Conservation (phyloP, 1,140 invertebrate genomes). For the Brachionus sp. region DNA sequence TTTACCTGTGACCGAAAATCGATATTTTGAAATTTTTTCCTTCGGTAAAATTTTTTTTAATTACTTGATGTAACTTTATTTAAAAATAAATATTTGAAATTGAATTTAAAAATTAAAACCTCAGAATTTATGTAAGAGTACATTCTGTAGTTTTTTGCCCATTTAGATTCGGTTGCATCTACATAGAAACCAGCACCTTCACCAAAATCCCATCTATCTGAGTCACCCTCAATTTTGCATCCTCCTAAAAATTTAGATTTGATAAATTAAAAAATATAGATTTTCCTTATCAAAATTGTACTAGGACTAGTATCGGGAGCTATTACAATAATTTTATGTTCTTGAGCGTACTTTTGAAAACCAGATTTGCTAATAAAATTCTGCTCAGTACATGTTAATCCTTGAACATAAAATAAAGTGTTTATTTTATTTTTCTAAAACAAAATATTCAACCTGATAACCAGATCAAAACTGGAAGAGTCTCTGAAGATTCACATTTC, state of each 20-base stretch:
- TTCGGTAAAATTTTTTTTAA: slow-evolving; percentile 68
- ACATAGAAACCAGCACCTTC: slow-evolving; percentile 92
- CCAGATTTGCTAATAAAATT: slow-evolving; percentile 95
- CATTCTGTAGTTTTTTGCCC: slow-evolving; percentile 92
- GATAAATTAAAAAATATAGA: background rate
- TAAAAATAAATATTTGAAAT: slow-evolving; percentile 47
- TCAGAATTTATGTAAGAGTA: slow-evolving; percentile 91
- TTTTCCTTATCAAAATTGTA: slow-evolving; percentile 53
- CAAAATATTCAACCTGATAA: slow-evolving; percentile 68
- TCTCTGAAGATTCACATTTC: slow-evolving; percentile 68
- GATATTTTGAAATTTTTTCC: slow-evolving; percentile 61
- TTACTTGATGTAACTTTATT: slow-evolving; percentile 71
- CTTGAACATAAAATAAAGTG: slow-evolving; percentile 50
- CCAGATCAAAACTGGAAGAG: slow-evolving; percentile 83
- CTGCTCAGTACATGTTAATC: slow-evolving; percentile 87
- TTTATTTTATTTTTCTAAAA: background rate
- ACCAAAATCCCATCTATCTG: slow-evolving; percentile 86
- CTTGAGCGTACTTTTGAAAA: slow-evolving; percentile 77
- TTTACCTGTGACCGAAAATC: slow-evolving; percentile 73
- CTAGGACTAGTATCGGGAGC: slow-evolving; percentile 91
- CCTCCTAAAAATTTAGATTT: slow-evolving; percentile 64
- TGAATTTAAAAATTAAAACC: slow-evolving; percentile 48
- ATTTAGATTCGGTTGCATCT: slow-evolving; percentile 82
- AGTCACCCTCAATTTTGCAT: slow-evolving; percentile 78
- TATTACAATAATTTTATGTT: slow-evolving; percentile 78